Percentiles rank a stretch among this genome's conserved stretches.
Conservation (phyloP, 2,797 vertebrate genomes). For the Sardinella longiceps region DNA sequence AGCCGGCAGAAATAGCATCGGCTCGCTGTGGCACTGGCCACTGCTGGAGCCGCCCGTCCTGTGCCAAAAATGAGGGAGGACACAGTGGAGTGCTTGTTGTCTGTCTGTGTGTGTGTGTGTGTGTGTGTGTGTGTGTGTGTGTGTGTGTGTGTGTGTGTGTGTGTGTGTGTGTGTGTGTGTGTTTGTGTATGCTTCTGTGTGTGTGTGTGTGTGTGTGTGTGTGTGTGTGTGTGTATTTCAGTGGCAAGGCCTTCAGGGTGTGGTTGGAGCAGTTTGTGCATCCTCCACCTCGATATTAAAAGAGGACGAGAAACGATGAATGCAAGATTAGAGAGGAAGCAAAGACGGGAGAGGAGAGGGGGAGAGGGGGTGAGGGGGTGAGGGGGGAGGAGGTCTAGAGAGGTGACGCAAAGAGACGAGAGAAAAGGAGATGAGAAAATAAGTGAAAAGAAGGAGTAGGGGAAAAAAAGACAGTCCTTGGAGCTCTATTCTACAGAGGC, state of each 20-base stretch:
- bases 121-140: background rate
- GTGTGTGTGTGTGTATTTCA: background rate
- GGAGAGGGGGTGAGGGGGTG: background rate
- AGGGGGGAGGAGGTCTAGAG: background rate
- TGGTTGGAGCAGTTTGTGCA: background rate
- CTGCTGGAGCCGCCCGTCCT: background rate
- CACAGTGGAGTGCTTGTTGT: slow-evolving; percentile 1
- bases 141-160: background rate
- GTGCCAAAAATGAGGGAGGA: background rate
- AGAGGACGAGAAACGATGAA: background rate
- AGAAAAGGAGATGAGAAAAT: background rate
- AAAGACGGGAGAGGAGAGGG: background rate
- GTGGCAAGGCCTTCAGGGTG: background rate
- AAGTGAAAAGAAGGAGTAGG: background rate
- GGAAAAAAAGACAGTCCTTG: background rate
- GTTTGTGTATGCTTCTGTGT: background rate
- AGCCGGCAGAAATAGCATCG: slow-evolving; percentile 17
- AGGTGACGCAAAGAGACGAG: background rate
- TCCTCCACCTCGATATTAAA: background rate
- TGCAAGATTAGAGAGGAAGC: background rate
- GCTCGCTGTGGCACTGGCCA: background rate
- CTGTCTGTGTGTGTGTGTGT: background rate
- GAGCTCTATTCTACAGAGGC: slow-evolving; percentile 3
- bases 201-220: background rate
- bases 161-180: background rate